These are phyloP conservation scores for Pelecanus crispus DNA, from an alignment of 2,113 vertebrate genomes.

Conservation along the genomic window DNA sequence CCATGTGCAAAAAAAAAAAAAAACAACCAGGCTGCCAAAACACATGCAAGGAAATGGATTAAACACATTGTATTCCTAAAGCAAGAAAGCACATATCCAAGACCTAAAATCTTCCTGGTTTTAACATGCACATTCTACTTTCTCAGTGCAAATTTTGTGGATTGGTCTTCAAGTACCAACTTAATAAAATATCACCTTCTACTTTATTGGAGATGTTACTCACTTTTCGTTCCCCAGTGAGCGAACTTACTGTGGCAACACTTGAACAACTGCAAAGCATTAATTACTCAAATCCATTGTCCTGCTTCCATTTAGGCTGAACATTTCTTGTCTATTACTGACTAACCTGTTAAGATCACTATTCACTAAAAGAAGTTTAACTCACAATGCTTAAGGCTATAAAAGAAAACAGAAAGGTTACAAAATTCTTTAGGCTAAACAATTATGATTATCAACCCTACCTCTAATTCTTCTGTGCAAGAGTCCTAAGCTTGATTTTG, in stretches of 20 bases:
- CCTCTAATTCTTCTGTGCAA: conserved; percentile 7
- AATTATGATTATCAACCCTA: background rate
- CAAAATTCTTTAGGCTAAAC: background rate
- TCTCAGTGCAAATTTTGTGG: background rate
- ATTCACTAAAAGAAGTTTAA: background rate
- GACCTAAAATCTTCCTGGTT: background rate
- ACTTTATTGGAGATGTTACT: background rate
- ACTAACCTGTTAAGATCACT: background rate
- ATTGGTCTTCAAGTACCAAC: background rate
- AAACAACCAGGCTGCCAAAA: background rate
- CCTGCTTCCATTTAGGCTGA: background rate
- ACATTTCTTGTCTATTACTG: background rate
- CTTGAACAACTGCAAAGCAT: background rate
- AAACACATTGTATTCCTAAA: background rate
- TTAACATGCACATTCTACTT: background rate
- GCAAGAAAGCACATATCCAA: background rate
- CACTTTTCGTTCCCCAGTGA: background rate
- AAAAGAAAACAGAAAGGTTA: background rate
- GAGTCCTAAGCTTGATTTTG: background rate
- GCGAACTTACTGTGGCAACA: background rate
- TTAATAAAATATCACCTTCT: background rate
- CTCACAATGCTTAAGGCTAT: background rate
- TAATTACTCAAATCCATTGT: background rate
- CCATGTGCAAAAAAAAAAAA: background rate
- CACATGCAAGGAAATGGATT: background rate